Percentiles rank a stretch among this genome's conserved stretches.
Evolutionary conservation across 1,140 invertebrate species (phyloP).

Genomic region (Trachymyrmex septentrionalis): DNA sequence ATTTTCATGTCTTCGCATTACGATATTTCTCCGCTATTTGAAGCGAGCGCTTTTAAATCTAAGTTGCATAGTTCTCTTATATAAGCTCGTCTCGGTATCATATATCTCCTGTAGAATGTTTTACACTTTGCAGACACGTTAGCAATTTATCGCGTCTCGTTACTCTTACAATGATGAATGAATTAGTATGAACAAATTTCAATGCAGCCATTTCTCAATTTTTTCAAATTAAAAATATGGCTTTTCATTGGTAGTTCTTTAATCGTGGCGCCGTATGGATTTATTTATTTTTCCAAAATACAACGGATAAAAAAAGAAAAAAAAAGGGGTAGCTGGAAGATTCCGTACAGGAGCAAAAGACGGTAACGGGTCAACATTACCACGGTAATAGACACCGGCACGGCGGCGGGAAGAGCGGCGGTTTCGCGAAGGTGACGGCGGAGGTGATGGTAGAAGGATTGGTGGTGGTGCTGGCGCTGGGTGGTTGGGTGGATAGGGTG

Average conservation of each 20-base stretch:
- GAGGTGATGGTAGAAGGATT: slow-evolving; percentile 66
- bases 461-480: slow-evolving; percentile 62
- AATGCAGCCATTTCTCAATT: background rate
- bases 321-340: background rate
- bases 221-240: background rate
- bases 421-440: slow-evolving; percentile 62
- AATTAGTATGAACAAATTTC: slow-evolving; percentile 1
- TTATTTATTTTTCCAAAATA: slow-evolving; percentile 2
- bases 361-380: slow-evolving; percentile 34
- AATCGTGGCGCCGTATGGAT: background rate
- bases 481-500: slow-evolving; percentile 52
- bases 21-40: slow-evolving; percentile 53
- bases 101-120: background rate
- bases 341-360: background rate
- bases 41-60: slow-evolving; percentile 29
- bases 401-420: slow-evolving; percentile 11
- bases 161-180: background rate
- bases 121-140: background rate
- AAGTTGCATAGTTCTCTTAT: background rate
- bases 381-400: slow-evolving; percentile 51
- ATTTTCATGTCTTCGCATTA: slow-evolving; percentile 64
- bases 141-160: background rate
- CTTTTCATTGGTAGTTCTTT: background rate
- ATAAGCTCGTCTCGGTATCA: background rate
- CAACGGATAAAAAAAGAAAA: too few species aligned